Evolutionary conservation across 1,140 invertebrate species (phyloP), one percentile per base, ranked within the genome.

Genomic region (Pogonomyrmex californicus): DNA sequence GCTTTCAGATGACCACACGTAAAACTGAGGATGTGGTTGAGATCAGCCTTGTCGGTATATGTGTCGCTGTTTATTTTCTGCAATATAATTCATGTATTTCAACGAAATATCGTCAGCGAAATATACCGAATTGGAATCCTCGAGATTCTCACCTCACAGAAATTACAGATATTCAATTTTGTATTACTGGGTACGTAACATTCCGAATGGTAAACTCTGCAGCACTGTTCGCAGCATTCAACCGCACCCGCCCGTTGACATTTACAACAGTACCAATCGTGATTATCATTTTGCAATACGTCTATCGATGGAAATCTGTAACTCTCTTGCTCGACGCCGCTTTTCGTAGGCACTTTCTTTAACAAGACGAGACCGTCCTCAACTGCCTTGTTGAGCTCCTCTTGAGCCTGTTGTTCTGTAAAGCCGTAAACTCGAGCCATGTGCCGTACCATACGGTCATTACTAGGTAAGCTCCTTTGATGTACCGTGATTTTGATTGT

Each of bases 1-100:
- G 94, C 94, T 76, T 95, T 95, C 68, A 95, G 68, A 86, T 95
- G 94, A 38, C 94, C 94, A 83, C 94, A 95, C 0, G 94, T 94
- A 14, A 94, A 95, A 56, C 86, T 90, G 33, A 95, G 85, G 76
- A 95, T 95, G 17, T 93, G 93, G 71, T 95, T 95, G 17, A 95
- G 89, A n/a, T 93, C 92, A 17, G 38, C 51, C 63, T 93, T 93
- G 62, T 94, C 91, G 1, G 82, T 36, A 66, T 90, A 93, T 14
- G 85, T 85, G 51, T 93, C 93, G 17, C 81, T 91, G 71, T 93
- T 94, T 76, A 94, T 93, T 68, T 92, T 92, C 93, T 94, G 60
- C 14, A 93, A 93, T 14, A 82, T 73, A 30, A 36, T 51, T 76
- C 10, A 4, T 82, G 65, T 0, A 23, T 54, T 60, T 66, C 17